These are phyloP conservation scores for Cerceris ruficornis DNA, from an alignment of 2,888 invertebrate genomes.

Conservation along the genomic window DNA sequence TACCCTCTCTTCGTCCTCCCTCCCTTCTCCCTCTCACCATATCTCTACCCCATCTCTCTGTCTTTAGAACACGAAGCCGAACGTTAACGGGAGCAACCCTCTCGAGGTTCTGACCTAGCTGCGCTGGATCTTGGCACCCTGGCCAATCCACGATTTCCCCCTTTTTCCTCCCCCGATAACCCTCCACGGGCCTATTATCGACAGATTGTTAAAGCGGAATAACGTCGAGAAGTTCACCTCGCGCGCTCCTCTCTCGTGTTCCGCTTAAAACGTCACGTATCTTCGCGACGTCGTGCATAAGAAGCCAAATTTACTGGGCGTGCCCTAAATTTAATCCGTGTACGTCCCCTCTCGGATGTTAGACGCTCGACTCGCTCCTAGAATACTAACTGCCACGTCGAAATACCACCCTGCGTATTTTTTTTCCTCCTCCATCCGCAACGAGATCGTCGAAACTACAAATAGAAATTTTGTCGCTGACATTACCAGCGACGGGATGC, in stretches of 20 bases:
- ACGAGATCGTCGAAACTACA: too few relatives aligned
- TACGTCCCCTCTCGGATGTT: background rate
- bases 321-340: constrained; percentile 33
- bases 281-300: constrained; percentile 37
- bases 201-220: constrained; percentile 54
- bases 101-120: constrained; percentile 60
- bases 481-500: constrained; percentile 1
- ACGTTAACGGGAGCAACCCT: constrained; percentile 67
- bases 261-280: constrained; percentile 48
- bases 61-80: background rate
- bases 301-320: constrained; percentile 42
- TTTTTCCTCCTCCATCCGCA: too few relatives aligned
- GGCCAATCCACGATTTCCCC: constrained; percentile 65
- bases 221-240: constrained; percentile 24
- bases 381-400: background rate
- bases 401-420: too few relatives aligned
- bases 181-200: constrained; percentile 57
- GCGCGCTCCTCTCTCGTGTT: constrained; percentile 4
- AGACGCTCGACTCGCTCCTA: background rate
- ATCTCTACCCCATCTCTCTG: too few relatives aligned
- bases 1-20: too few relatives aligned
- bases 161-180: constrained; percentile 47
- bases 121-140: constrained; percentile 67
- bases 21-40: too few relatives aligned
- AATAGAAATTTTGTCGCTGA: constrained; percentile 1